phyloP scores from a whole-genome alignment of 1,140 invertebrate genomes.

The Paramacrobiotus metropolitanus region DNA sequence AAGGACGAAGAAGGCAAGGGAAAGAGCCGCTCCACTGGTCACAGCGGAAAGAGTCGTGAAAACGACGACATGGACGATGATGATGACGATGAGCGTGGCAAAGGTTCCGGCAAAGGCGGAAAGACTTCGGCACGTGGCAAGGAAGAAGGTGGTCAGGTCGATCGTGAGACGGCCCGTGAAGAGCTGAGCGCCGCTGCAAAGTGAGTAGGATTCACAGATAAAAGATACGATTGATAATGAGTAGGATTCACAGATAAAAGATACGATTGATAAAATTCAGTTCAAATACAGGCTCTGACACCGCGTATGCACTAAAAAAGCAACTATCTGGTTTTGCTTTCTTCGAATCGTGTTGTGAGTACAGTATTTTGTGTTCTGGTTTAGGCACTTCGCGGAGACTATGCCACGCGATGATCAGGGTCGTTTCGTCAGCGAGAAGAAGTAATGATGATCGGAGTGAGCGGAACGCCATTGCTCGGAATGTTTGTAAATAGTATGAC shows the following conservation, averaged over 20 bases:
- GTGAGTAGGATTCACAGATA: neutral
- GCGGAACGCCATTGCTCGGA: too few relatives aligned
- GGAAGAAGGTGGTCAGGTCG: neutral
- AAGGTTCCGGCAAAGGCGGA: neutral
- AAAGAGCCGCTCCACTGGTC: neutral
- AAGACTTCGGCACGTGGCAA: too few relatives aligned
- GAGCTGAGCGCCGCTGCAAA: neutral
- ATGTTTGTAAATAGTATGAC: too few relatives aligned
- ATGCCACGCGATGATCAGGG: neutral
- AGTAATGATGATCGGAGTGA: too few relatives aligned
- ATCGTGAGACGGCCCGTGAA: neutral
- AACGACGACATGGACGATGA: conserved; percentile 7
- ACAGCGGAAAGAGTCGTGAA: neutral
- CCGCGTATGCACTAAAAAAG: too few relatives aligned
- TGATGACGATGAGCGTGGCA: conserved; percentile 5
- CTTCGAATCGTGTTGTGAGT: too few relatives aligned
- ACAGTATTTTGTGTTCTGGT: neutral
- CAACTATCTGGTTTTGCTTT: neutral
- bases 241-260: neutral
- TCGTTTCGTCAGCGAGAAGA: neutral
- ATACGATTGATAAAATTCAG: neutral
- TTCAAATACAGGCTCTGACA: neutral
- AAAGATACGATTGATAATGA: neutral
- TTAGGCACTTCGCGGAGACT: neutral
- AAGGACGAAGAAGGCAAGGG: neutral